Base-by-base conservation (phyloP, 2,888 invertebrate genomes). In the Malacosoma neustria region DNA sequence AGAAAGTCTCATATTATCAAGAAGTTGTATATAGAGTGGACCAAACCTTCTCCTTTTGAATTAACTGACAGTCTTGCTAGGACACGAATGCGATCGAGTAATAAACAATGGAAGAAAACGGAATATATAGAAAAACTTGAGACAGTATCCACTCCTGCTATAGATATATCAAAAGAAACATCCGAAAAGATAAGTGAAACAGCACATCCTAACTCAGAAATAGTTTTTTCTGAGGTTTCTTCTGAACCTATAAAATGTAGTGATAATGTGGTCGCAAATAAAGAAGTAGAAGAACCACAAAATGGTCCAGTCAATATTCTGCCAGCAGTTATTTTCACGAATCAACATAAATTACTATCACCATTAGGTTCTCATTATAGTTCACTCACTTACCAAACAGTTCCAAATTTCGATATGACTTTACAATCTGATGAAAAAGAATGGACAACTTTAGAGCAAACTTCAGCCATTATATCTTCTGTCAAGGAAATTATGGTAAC, bases 1-100 rank as follows among this genome's bases (percentile, higher is more conserved):
- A 70, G 77, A 13, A 75, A 77, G 41, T 31, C 38, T 14, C 31
- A 43, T 11, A 82, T 85, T 36, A 65, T 82, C 41, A 42, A 73
- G 3, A 81, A 74, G 41, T 45, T 85, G 29, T 68, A 60, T 31
- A 48, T 46, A 32, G 56, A 84, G 47, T 52, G 46, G 11, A 61
- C 50, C 7, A 69, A 73, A 48, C 49, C 45, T 29, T 70, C 80
- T 1, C 81, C 84, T 0, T 81, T 81, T 52, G 59, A 68, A 36
- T 49, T 80, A 39, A 72, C 69, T 3, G 56, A 65, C 5, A 52
- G 57, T 32, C 49, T 76, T 29, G 57, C 54, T 34, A 70, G 80
- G 48, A 81, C 80, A 32, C 50, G 49, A n/a, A 57, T 53, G 45
- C 79, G 80, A 80, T 34, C 55, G 40, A 37, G 45, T 34, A 42